phyloP scores from a whole-genome alignment of 2,888 invertebrate species.

The Vanessa cardui region DNA sequence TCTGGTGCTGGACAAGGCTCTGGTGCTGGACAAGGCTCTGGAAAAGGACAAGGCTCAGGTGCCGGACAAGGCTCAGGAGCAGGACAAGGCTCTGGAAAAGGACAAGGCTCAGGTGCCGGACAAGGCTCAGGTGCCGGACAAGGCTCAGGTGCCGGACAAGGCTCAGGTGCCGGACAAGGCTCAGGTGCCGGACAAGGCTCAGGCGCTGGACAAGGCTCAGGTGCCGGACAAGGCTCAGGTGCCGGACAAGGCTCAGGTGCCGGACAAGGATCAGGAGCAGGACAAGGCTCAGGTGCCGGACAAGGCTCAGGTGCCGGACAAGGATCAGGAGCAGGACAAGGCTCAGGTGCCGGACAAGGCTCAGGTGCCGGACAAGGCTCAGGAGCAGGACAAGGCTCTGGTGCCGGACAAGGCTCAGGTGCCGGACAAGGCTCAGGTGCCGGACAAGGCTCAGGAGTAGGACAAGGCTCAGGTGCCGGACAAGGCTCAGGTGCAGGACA shows the following conservation, averaged over 20 bases:
- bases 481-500: background rate
- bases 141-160: background rate
- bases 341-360: background rate
- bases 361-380: background rate
- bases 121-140: background rate
- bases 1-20: too few relatives aligned
- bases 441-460: background rate
- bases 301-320: background rate
- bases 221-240: background rate
- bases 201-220: background rate
- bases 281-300: background rate
- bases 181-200: background rate
- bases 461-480: background rate
- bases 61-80: too few relatives aligned
- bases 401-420: background rate
- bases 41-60: too few relatives aligned
- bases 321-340: background rate
- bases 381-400: background rate
- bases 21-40: too few relatives aligned
- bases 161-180: background rate
- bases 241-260: too few relatives aligned
- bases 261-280: too few relatives aligned
- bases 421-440: background rate
- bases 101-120: background rate
- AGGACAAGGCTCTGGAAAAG: too few relatives aligned